phyloP scores from a whole-genome alignment of 2,888 invertebrate species.

The Epiblema foenella region DNA sequence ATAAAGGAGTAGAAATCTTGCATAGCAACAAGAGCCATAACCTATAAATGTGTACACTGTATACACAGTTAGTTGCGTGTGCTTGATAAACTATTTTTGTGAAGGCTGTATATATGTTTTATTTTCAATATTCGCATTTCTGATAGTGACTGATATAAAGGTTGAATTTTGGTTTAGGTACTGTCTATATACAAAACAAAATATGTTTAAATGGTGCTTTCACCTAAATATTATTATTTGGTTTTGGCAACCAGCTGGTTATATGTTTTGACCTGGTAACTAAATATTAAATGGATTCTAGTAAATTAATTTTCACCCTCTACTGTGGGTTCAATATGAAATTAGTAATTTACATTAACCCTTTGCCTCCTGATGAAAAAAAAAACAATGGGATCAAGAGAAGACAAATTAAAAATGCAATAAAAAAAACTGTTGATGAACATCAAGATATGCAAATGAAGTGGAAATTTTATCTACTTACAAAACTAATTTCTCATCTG shows the following conservation, averaged over 20 bases:
- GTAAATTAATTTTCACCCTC: not conserved
- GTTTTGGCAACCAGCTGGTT: too few species aligned
- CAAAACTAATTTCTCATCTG: too few species aligned
- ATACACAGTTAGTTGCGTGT: constrained; percentile 45
- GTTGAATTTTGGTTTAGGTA: too few species aligned
- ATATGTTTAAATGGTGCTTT: not conserved
- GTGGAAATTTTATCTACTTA: too few species aligned
- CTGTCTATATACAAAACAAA: too few species aligned
- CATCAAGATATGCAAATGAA: too few species aligned
- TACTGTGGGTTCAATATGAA: not conserved
- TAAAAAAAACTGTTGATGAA: too few species aligned
- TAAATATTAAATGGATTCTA: not conserved
- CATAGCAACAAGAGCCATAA: constrained; percentile 77
- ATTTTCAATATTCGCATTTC: constrained; percentile 23
- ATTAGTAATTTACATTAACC: too few species aligned
- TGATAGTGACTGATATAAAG: constrained; percentile 1
- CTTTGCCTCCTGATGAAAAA: too few species aligned
- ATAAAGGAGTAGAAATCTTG: constrained; percentile 63
- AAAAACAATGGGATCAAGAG: too few species aligned
- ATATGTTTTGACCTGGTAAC: too few species aligned
- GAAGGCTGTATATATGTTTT: constrained; percentile 22
- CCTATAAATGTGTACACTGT: constrained; percentile 69
- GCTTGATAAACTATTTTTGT: constrained; percentile 37
- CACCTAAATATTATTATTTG: not conserved
- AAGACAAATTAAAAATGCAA: too few species aligned